Evolutionary conservation across 2,113 vertebrate genomes (phyloP), one percentile per base, ranked within the genome.

Genomic region (Macaca mulatta): DNA sequence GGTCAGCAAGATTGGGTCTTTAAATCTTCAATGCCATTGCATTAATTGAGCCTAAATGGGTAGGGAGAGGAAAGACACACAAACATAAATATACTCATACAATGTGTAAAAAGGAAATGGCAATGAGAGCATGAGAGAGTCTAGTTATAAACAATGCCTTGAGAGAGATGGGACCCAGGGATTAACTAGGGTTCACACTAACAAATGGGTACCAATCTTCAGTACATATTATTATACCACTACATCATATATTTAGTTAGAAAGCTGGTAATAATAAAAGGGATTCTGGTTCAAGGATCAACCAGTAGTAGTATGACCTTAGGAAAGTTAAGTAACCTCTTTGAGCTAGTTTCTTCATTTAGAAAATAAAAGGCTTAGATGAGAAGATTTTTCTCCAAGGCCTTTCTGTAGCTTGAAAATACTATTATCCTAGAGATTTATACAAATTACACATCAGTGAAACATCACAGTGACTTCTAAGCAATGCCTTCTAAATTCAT

Each of bases 391-490:
- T 61, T 97, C 40, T 86, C 18, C 61, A 38, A 83, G 32, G 27
- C n/a, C 48, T 95, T 93, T 93, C 80, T 88, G 30, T 64, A 72
- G 35, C 90, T 96, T 27, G 35, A 84, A 97, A 96, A 92, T 61
- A 70, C 69, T 90, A 48, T 97, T 97, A 91, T 92, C 87, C 38
- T 90, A 80, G 52, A 84, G 74, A 96, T 89, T 96, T 92, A 83
- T 89, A 78, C 69, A 96, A 87, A 59, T 89, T 96, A 94, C 89
- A 94, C 89, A 75, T 94, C 92, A 95, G 85, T 93, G 95, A 93
- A 96, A 93, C 50, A 93, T 96, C 84, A 93, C 94, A 95, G 92
- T 98, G 79, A 40, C 59, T 97, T 95, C 85, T 97, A 94, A 95
- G 89, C 45, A 70, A 64, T 91, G 82, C 67, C 59, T 96, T 97